Evolutionary conservation across 2,113 vertebrate genomes (phyloP), one percentile per base, ranked within the genome.

Genomic region (Sceloporus undulatus): DNA sequence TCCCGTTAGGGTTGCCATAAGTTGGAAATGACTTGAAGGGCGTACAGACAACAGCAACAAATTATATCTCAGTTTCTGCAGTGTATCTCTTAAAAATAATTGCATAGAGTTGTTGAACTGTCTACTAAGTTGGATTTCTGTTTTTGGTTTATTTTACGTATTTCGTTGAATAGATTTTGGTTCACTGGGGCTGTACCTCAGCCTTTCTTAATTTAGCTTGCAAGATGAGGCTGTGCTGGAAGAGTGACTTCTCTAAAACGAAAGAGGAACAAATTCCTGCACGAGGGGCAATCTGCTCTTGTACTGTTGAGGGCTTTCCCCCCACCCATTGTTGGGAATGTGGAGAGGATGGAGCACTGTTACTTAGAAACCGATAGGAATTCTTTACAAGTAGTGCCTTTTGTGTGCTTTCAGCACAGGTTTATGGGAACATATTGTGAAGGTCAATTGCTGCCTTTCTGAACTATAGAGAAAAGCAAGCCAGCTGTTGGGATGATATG

Each of bases 101-200:
- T 59, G 14, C 14, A 59, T 59, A 59, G 62, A 83, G 77, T 13
- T 21, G 27, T 62, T 3, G 27, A 34, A 40, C 29, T 96, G 80
- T 91, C 91, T 75, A 91, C 87, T 91, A 92, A 88, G 82, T 91
- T 94, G 90, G 75, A 19, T 93, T 48, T 23, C 9, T 80, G 89
- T 88, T 38, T 92, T 92, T 23, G 82, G 27, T 52, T 74, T 88
- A 83, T 59, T n/a, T 74, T 3, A 82, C 59, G 68, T 18, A 68
- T n/a, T 82, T 90, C 0, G 0, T 5, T 2, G 10, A 0, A 71
- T 38, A 87, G 71, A 76, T 79, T 25, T 82, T 9, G 11, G 38
- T 65, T 1, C 29, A 76, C 11, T n/a, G 81, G 52, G 56, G 9
- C 1, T 7, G 0, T 65, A 9, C 29, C 48, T 79, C 34, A 56